Evolutionary conservation across 1,140 invertebrate genomes (phyloP).

Genomic region (Drosophila malerkotliana): DNA sequence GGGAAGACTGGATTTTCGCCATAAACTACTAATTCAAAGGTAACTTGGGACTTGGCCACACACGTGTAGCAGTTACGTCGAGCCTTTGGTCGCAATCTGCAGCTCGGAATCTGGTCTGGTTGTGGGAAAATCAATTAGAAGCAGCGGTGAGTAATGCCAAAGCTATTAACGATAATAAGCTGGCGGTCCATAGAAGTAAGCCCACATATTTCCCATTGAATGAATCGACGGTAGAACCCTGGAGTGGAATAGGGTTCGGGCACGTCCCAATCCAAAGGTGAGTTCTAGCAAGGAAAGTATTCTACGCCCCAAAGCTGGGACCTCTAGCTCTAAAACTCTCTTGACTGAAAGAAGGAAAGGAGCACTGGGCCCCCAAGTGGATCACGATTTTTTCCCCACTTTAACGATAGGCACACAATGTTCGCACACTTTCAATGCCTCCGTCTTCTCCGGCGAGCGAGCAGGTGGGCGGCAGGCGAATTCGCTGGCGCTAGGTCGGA

Average conservation of each 20-base stretch:
- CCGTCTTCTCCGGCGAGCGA: neutral
- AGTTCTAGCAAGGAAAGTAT: too few relatives aligned
- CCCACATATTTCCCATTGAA: neutral
- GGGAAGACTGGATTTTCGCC: too few relatives aligned
- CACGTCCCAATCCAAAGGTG: too few relatives aligned
- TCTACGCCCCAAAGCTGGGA: too few relatives aligned
- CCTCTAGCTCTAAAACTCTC: too few relatives aligned
- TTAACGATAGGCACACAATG: neutral
- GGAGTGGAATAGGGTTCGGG: too few relatives aligned
- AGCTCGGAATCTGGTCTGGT: neutral
- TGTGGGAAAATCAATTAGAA: conserved; percentile 19
- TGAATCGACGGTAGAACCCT: too few relatives aligned
- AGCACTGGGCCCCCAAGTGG: too few relatives aligned
- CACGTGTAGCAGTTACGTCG: neutral
- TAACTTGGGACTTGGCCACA: neutral
- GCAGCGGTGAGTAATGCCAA: conserved; percentile 44
- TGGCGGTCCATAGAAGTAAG: too few relatives aligned
- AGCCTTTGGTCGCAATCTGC: neutral
- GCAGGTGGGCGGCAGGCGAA: conserved; percentile 2
- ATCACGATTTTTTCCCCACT: too few relatives aligned
- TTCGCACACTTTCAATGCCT: conserved; percentile 31
- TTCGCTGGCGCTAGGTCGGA: too few relatives aligned
- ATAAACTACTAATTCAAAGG: neutral
- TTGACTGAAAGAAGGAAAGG: too few relatives aligned
- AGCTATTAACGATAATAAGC: conserved; percentile 33